Evolutionary conservation across 1,140 invertebrate species (phyloP), one percentile per base, ranked within the genome.

Genomic region (Scaptomyza hsui): DNA sequence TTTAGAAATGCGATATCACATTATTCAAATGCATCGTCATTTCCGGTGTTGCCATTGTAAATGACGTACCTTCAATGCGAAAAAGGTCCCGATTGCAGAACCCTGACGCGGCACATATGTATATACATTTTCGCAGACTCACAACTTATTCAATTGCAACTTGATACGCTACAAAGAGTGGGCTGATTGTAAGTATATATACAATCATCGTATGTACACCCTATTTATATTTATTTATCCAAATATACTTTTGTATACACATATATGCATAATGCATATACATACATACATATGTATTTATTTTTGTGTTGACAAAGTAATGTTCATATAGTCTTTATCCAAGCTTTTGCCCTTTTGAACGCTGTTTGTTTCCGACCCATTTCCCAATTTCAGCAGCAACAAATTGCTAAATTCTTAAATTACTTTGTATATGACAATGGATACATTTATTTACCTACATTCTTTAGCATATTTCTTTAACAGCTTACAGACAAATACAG

Each of bases 121-220:
- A 64, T 26, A 64, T 49, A 57, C 42, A 56, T 64, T 71, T 71
- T 71, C 61, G 42, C 68, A 48, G 45, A 71, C 13, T 35, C 44
- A 57, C 53, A 57, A 71, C 57, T 45, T 59, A 65, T 65, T 64
- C 53, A 65, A 53, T 52, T 71, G 68, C 52, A 71, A 71, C 39
- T 52, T 52, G 61, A 71, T 71, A 71, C 51, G 55, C 47, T 26
- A 52, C 45, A 39, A n/a, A 32, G 37, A 37, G 47, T 68, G 64
- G 24, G 56, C 52, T 68, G 45, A 68, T 61, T 68, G 1, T n/a
- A n/a, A n/a, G n/a, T 29, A 29, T 29, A 29, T 10, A 7, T 29
- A 29, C 1, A 0, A 5, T 24, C 24, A 24, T 24, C 24, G 48
- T 35, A 45, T 47, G 47, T 15, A 24, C 4, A 18, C n/a, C n/a